Conservation (phyloP, 2,113 vertebrate genomes). For the Cinclus cinclus region DNA sequence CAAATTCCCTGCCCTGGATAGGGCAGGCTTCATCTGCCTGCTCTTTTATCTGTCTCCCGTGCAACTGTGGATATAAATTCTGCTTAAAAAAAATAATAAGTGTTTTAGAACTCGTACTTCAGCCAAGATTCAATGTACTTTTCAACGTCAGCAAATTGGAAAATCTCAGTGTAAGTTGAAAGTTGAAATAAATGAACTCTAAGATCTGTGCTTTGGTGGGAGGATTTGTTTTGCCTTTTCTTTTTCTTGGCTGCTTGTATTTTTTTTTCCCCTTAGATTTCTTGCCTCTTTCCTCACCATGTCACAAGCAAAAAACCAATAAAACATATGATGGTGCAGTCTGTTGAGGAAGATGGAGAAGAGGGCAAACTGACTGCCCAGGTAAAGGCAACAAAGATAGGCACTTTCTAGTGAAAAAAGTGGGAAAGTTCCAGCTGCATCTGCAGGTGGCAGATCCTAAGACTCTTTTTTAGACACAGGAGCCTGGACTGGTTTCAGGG, state of each 20-base stretch:
- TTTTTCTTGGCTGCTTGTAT: background rate
- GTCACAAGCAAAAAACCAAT: background rate
- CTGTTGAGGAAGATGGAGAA: background rate
- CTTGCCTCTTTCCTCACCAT: background rate
- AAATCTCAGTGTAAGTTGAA: slow-evolving; percentile 36
- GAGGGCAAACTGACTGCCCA: background rate
- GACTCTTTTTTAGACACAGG: background rate
- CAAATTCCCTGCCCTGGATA: background rate
- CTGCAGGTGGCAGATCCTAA: background rate
- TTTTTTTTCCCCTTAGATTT: background rate
- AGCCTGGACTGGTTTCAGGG: background rate
- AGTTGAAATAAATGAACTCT: slow-evolving; percentile 49
- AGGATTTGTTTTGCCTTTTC: slow-evolving; percentile 50
- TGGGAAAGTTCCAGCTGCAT: background rate
- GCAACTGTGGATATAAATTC: slow-evolving; percentile 23
- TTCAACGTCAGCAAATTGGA: slow-evolving; percentile 47
- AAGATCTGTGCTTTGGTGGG: background rate
- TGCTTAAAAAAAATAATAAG: background rate
- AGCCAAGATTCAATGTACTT: slow-evolving; percentile 30
- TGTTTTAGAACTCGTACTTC: slow-evolving; percentile 3
- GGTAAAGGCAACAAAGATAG: background rate
- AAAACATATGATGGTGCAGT: background rate
- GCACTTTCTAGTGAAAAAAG: background rate
- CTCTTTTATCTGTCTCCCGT: background rate
- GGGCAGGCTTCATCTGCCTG: background rate